phyloP scores from a whole-genome alignment of 2,888 invertebrate species.

The Drosophila greeni region DNA sequence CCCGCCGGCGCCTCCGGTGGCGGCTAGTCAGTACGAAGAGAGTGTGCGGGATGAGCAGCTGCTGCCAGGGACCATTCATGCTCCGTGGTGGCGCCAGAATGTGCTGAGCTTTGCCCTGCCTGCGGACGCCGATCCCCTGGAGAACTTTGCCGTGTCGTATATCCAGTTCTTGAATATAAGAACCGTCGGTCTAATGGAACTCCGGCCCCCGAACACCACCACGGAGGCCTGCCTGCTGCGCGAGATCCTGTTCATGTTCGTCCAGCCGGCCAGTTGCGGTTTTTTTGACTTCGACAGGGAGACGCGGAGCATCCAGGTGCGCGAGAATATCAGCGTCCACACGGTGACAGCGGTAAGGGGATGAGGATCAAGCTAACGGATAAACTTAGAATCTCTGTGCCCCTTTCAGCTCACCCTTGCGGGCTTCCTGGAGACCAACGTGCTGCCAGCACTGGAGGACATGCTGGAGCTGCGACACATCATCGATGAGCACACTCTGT shows the following conservation, averaged over 20 bases:
- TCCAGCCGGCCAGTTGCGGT: conserved; percentile 68
- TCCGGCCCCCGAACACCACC: conserved; percentile 62
- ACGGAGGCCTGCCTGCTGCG: conserved; percentile 75
- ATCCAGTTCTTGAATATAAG: conserved; percentile 61
- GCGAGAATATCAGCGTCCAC: conserved; percentile 70
- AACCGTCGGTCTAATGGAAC: conserved; percentile 53
- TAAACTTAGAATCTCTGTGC: not conserved
- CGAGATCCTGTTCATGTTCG: conserved; percentile 78
- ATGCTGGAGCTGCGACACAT: conserved; percentile 77
- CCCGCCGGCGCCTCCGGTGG: conserved; percentile 28
- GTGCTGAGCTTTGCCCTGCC: conserved; percentile 68
- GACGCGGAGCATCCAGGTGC: conserved; percentile 51
- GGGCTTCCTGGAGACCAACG: conserved; percentile 58
- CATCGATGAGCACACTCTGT: conserved; percentile 69
- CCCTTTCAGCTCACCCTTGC: conserved; percentile 59
- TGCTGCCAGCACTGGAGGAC: conserved; percentile 71
- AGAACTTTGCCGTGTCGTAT: conserved; percentile 79
- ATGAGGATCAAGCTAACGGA: accelerated
- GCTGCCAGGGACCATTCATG: conserved; percentile 77
- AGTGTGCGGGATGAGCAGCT: conserved; percentile 61
- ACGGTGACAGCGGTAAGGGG: conserved; percentile 73
- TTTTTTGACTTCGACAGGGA: conserved; percentile 65
- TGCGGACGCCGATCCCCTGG: conserved; percentile 70
- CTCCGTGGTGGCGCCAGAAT: conserved; percentile 78
- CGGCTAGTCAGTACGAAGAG: conserved; percentile 40